Percentiles rank a stretch among this genome's conserved stretches.
Conservation (phyloP, 2,888 invertebrate genomes). For the Vanessa cardui region DNA sequence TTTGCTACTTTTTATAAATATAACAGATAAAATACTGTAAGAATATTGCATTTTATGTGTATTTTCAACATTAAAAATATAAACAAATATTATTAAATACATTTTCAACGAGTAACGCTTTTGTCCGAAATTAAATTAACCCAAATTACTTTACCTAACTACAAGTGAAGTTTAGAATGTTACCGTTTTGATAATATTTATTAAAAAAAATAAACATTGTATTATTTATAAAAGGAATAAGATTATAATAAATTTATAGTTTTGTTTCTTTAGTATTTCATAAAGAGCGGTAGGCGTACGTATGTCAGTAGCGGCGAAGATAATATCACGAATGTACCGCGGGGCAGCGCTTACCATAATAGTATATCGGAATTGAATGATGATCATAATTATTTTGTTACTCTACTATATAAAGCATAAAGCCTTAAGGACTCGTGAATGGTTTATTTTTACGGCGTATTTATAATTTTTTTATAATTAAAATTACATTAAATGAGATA, state of each 20-base stretch:
- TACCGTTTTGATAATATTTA: too few species aligned
- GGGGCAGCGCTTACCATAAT: slow-evolving; percentile 48
- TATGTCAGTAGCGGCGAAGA: slow-evolving; percentile 60
- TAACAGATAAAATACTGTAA: background rate
- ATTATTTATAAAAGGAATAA: background rate
- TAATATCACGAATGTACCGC: slow-evolving; percentile 56
- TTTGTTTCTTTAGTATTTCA: background rate
- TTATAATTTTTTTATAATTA: too few species aligned
- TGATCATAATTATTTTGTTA: slow-evolving; percentile 37
- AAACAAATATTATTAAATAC: too few species aligned
- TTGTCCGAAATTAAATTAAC: too few species aligned
- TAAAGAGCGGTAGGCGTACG: slow-evolving; percentile 49
- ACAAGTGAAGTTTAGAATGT: too few species aligned
- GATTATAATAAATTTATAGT: background rate
- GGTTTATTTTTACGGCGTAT: background rate
- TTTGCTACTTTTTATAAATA: slow-evolving; percentile 13
- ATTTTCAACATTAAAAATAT: too few species aligned
- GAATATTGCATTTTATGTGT: too few species aligned
- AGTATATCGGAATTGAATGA: slow-evolving; percentile 48
- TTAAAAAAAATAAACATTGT: too few species aligned
- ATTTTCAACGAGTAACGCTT: too few species aligned
- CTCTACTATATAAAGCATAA: slow-evolving; percentile 1
- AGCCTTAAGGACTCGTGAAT: slow-evolving; percentile 3
- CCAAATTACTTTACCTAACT: too few species aligned
- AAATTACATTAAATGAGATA: too few species aligned